Conservation (phyloP, 2,113 vertebrate species). For the Rattus norvegicus region DNA sequence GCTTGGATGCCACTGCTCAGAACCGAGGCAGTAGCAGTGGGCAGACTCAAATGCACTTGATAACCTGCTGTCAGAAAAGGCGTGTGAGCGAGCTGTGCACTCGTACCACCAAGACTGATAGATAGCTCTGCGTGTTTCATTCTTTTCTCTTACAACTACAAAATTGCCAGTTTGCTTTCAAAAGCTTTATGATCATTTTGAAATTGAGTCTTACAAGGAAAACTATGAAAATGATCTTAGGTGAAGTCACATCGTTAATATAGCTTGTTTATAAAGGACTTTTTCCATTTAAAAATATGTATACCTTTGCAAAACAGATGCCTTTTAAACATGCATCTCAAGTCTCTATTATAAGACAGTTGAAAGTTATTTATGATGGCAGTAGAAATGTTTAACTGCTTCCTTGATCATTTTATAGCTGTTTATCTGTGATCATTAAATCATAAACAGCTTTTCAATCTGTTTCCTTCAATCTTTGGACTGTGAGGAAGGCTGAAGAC, state of each 20-base stretch:
- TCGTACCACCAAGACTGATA: neutral
- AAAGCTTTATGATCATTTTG: neutral
- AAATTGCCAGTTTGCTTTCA: neutral
- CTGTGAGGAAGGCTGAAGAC: neutral
- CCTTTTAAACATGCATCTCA: neutral
- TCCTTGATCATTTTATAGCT: neutral
- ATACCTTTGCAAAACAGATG: neutral
- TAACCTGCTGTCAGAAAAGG: neutral
- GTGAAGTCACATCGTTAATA: neutral
- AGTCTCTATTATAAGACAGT: neutral
- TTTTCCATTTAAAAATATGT: neutral
- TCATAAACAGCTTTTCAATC: neutral
- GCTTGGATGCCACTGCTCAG: constrained; percentile 63
- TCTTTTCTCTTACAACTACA: neutral
- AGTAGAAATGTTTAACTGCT: neutral
- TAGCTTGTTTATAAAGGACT: neutral
- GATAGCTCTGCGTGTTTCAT: neutral
- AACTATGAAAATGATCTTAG: neutral
- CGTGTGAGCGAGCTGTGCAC: neutral
- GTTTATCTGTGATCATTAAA: neutral
- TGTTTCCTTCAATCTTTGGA: constrained; percentile 12
- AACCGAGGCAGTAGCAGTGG: neutral
- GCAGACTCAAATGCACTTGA: constrained; percentile 42
- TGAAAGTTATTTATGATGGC: neutral
- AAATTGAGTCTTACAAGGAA: neutral